Conservation (phyloP, 2,113 vertebrate genomes). For the Aphelocoma coerulescens region DNA sequence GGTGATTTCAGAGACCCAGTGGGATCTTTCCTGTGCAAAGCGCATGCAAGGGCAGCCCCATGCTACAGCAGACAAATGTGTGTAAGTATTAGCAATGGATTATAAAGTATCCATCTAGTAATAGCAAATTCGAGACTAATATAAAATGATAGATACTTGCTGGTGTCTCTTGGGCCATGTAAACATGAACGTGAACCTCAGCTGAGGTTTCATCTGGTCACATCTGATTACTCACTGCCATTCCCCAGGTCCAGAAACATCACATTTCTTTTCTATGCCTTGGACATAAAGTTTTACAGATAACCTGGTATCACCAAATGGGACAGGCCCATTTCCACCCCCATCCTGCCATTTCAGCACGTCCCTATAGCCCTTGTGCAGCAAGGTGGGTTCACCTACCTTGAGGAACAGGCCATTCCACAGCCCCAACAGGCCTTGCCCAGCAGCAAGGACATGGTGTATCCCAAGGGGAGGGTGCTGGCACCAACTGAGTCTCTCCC, state of each 20-base stretch:
- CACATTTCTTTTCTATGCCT: not conserved
- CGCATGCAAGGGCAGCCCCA: rapidly evolving
- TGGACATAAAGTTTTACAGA: not conserved
- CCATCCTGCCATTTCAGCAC: not conserved
- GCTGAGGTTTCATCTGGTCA: not conserved
- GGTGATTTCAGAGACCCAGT: not conserved
- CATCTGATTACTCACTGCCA: not conserved
- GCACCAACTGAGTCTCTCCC: rapidly evolving
- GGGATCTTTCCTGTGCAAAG: not conserved
- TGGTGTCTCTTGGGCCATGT: not conserved
- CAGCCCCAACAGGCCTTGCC: not conserved
- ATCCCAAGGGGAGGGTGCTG: too few species aligned
- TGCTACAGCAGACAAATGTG: not conserved
- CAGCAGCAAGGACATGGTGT: rapidly evolving
- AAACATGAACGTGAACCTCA: not conserved
- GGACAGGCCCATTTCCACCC: not conserved
- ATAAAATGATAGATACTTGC: not conserved
- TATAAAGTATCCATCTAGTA: not conserved
- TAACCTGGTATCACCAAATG: not conserved
- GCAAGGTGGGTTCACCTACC: not conserved
- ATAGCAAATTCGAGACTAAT: not conserved
- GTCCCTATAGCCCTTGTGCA: not conserved
- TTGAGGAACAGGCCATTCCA: not conserved
- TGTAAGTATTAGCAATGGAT: not conserved
- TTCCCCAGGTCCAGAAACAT: not conserved